Evolutionary conservation across 2,888 invertebrate genomes (phyloP), one percentile per base, ranked within the genome.

Genomic region (Chrysolina oricalcia): DNA sequence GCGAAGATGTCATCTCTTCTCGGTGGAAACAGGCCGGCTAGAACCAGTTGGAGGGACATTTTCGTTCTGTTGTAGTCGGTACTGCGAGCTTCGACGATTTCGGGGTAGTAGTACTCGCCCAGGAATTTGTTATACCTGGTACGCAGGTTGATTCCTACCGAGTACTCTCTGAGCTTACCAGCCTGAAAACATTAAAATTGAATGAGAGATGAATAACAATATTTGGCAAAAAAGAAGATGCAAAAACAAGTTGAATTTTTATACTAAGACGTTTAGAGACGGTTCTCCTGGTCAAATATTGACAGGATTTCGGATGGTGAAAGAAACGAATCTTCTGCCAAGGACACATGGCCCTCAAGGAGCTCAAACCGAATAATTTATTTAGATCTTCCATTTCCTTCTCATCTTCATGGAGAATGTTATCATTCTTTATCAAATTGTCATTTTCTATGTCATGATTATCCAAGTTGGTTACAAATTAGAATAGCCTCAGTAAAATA

Each of bases 21-120:
- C 0, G 94, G 93, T 59, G 92, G 92, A 88, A 92, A 94, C 70
- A 95, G 86, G 11, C 93, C 94, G 21, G 94, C 93, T 76, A 94
- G 87, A 68, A 93, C 91, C 35, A 92, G 89, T 82, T 92, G 90
- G 53, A 94, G 91, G 41, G 94, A 93, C 92, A 94, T 94, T 85
- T 94, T 90, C 1, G 95, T 93, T 70, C 95, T 90, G 83, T 94
- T 91, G 46, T 93, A 92, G 76, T 93, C 93, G 0, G 95, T 94
- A 72, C 92, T 92, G 84, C 93, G 91, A 1, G 94, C 91, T 84
- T 91, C 90, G 50, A 94, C 78, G n/a, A 83, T 77, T 71, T 91
- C 89, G 11, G 91, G 91, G 80, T 89, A 89, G 85, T 93, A 94
- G 68, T 89, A 85, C 19, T 89, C 86, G 15, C 92, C 92, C 68